These are phyloP conservation scores for Stigmatopora nigra DNA, from an alignment of 2,113 vertebrate species.

Conservation along the genomic window DNA sequence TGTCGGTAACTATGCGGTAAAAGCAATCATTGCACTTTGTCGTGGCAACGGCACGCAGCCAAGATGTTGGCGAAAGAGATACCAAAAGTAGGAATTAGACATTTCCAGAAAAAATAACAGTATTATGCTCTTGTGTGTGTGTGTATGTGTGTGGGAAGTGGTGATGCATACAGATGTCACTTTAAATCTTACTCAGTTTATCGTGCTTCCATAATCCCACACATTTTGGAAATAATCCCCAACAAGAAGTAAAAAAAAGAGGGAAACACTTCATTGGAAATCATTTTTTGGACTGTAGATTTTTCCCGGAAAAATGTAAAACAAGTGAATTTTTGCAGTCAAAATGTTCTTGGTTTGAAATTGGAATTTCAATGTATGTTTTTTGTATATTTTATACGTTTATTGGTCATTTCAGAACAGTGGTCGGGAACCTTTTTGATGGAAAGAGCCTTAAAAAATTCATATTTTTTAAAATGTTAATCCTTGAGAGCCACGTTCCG, in stretches of 20 bases:
- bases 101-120: slow-evolving; percentile 18
- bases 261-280: background rate
- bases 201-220: slow-evolving; percentile 18
- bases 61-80: slow-evolving; percentile 15
- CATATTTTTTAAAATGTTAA: too few species aligned
- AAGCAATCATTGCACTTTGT: slow-evolving; percentile 46
- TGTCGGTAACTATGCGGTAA: slow-evolving; percentile 27
- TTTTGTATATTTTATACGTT: too few species aligned
- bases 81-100: slow-evolving; percentile 46
- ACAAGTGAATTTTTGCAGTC: background rate
- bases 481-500: too few species aligned
- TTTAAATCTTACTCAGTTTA: slow-evolving; percentile 44
- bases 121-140: slow-evolving; percentile 34
- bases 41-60: slow-evolving; percentile 16
- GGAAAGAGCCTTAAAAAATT: too few species aligned
- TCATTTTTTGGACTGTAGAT: too few species aligned
- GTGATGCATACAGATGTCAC: slow-evolving; percentile 37
- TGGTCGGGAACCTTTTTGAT: too few species aligned
- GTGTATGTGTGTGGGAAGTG: slow-evolving; percentile 26
- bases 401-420: too few species aligned
- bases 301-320: too few species aligned
- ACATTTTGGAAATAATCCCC: slow-evolving; percentile 22
- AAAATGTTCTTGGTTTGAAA: background rate
- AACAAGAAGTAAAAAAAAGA: background rate
- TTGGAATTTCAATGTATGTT: too few species aligned